phyloP scores from a whole-genome alignment of 2,797 vertebrate genomes.

The Aphelocoma californica region DNA sequence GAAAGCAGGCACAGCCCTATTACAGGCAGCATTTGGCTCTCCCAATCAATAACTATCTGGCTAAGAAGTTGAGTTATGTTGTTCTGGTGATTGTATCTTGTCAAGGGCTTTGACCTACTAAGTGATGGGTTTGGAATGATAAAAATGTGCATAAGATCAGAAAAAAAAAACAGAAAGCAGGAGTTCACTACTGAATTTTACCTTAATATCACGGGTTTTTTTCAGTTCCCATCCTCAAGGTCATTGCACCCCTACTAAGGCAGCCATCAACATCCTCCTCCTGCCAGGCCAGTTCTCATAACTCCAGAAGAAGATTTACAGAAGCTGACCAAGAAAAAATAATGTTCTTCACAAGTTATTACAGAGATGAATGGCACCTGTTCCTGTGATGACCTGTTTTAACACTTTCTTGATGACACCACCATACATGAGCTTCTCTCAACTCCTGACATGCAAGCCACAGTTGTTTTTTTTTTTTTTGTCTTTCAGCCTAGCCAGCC shows the following conservation, averaged over 20 bases:
- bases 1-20: not conserved
- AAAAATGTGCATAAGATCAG: not conserved
- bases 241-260: not conserved
- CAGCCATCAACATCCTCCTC: not conserved
- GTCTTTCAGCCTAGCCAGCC: not conserved
- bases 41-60: not conserved
- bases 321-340: not conserved
- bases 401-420: not conserved
- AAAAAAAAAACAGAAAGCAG: not conserved
- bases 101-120: not conserved
- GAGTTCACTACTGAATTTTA: not conserved
- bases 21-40: not conserved
- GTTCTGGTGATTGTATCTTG: not conserved
- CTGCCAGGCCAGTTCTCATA: not conserved
- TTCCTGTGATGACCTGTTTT: not conserved
- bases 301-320: not conserved
- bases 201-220: not conserved
- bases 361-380: not conserved
- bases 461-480: not conserved
- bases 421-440: not conserved
- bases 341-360: not conserved
- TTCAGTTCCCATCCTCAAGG: not conserved
- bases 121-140: not conserved
- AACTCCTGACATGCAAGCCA: not conserved
- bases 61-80: constrained; percentile 13